These are phyloP conservation scores for Bicyclus anynana DNA, from an alignment of 1,140 invertebrate genomes.

Conservation along the genomic window DNA sequence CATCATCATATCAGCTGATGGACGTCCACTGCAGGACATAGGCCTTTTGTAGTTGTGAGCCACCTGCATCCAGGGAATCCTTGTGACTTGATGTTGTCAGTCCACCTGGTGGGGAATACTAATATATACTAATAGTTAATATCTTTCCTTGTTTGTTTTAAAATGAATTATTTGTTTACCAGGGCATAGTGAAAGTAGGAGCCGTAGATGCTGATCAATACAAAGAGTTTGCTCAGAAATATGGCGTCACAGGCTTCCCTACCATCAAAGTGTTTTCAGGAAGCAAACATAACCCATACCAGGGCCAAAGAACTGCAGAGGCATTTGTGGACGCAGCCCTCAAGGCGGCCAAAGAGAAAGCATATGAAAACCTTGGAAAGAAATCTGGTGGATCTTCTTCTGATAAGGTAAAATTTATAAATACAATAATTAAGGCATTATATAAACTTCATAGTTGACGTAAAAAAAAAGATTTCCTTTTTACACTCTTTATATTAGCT, in stretches of 20 bases:
- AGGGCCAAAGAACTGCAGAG: slow-evolving; percentile 90
- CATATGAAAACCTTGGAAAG: slow-evolving; percentile 82
- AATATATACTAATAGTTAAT: too few relatives aligned
- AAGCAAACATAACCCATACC: slow-evolving; percentile 93
- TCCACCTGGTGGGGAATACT: too few relatives aligned
- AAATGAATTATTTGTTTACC: slow-evolving; percentile 7
- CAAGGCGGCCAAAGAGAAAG: slow-evolving; percentile 83
- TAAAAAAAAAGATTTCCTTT: not conserved
- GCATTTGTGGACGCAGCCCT: slow-evolving; percentile 91
- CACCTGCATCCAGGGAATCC: too few relatives aligned
- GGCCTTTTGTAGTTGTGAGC: too few relatives aligned
- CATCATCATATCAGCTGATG: too few relatives aligned
- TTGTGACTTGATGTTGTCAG: too few relatives aligned
- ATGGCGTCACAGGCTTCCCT: slow-evolving; percentile 94
- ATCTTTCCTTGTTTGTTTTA: not conserved
- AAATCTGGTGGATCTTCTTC: slow-evolving; percentile 63
- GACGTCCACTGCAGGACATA: too few relatives aligned
- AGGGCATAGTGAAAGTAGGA: slow-evolving; percentile 96
- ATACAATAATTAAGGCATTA: not conserved
- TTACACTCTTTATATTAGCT: too few relatives aligned
- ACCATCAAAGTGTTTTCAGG: slow-evolving; percentile 96
- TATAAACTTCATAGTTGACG: not conserved
- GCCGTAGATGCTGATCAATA: slow-evolving; percentile 95
- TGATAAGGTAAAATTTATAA: slow-evolving; percentile 58
- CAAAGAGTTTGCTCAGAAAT: slow-evolving; percentile 88